Evolutionary conservation across 2,888 invertebrate species (phyloP), one percentile per base, ranked within the genome.

Genomic region (Drosophila parthenogenetica): DNA sequence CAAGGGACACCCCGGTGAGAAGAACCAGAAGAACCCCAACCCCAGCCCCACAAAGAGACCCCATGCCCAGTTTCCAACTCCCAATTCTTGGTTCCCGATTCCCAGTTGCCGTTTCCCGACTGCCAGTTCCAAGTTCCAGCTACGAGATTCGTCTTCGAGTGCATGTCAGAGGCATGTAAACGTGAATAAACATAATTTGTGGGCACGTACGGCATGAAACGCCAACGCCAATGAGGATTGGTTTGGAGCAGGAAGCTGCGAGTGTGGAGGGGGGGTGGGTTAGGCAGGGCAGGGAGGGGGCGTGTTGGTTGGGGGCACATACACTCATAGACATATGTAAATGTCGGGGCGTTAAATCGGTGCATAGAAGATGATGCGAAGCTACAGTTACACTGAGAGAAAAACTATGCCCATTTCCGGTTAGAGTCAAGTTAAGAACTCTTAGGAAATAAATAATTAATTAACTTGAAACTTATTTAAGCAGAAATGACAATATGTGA

Each of bases 291-390:
- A 45, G 42, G 40, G 58, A 16, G 53, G 40, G 13, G 45, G 58
- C 48, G 43, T 19, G 58, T 17, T 55, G 5, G 29, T 29, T 29
- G 29, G 29, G 29, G 29, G 63, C 62, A 77, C 73, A 69, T 61
- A 68, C 57, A 68, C 37, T 29, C 48, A 40, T 43, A 60, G 79
- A 83, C 86, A 85, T 83, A 83, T 87, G 83, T 87, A 85, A 83
- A 83, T 83, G 83, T 87, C 87, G 86, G 87, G 85, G 89, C 85
- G 89, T 88, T 87, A 85, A 85, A 87, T 85, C 85, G 85, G 85
- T 81, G 83, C 89, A 85, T 88, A 72, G 83, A 74, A 58, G 69
- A 70, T 60, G 69, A 68, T 69, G 54, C 73, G 59, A 22, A 60
- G 46, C 73, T 58, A 43, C 42, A 67, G 7, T 7, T 57, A 64